Evolutionary conservation across 2,888 invertebrate genomes (phyloP), one percentile per base, ranked within the genome.

Genomic region (Punctoribates punctum): DNA sequence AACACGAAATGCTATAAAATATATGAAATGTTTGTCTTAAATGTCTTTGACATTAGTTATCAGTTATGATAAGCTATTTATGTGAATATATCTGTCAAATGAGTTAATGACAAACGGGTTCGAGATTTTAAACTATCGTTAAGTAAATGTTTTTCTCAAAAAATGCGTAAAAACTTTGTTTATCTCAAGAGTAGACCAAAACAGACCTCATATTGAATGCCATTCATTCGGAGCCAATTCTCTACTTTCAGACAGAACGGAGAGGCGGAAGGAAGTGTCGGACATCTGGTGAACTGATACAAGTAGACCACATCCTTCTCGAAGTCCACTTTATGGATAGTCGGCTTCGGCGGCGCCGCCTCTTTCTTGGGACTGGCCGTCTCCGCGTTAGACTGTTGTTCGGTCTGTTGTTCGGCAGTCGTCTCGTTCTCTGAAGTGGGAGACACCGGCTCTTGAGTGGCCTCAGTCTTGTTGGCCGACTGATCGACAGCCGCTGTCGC

Each of bases 231-330:
- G 81, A 96, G 88, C 94, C 94, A 96, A 83, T 95, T 94, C 88
- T 96, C 96, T 82, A 95, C 92, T 88, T 96, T 96, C 84, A 96
- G 89, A 86, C 94, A 94, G 85, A 91, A 95, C 77, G 94, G 93
- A 81, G 94, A 95, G 82, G 93, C 87, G 79, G 94, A 94, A 78
- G 95, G 95, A 83, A 95, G 87, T 83, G 92, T 87, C 81, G 94
- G 92, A 81, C 93, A 93, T 83, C 96, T 89, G 81, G 93, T 90
- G 85, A 96, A 94, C 86, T 96, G 96, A 85, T 94, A 94, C 84
- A 96, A 87, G 87, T 96, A 96, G 80, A 95, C 92, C 82, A 92
- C 87, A 85, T 96, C 96, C 87, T 94, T 92, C 83, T 95, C 93
- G 84, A 89, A 95, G 85, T 92, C 92, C 79, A 88, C 85, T 86